A percentile compares a stretch with the other conserved stretches of the same genome.
Conservation (phyloP, 2,797 vertebrate genomes). For the Pangasius larnaudii region DNA sequence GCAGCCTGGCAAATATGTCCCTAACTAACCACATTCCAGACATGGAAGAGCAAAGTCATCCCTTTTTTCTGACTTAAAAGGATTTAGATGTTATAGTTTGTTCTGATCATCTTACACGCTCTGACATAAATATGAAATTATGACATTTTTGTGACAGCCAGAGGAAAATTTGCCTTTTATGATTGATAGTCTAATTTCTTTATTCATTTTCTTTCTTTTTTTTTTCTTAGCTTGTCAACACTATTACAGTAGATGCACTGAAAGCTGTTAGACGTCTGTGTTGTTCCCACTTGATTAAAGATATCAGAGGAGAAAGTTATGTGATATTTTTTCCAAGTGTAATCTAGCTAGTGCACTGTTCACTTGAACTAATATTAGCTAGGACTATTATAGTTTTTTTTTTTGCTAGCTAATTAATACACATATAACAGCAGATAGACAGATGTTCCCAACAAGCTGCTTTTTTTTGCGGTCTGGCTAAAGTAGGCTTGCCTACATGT, state of each 20-base stretch:
- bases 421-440: not conserved
- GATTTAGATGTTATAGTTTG: not conserved
- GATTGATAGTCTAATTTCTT: no score
- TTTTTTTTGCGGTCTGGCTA: not conserved
- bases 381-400: not conserved
- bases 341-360: not conserved
- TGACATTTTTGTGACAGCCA: not conserved
- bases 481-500: constrained; percentile 31
- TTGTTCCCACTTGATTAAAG: not conserved
- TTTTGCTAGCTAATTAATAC: not conserved
- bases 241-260: not conserved
- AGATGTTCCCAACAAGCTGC: constrained; percentile 1
- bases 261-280: not conserved
- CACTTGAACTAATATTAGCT: not conserved
- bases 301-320: not conserved
- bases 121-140: not conserved
- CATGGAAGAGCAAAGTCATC: not conserved
- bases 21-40: not conserved
- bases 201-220: not conserved
- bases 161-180: not conserved
- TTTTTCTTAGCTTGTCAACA: no score
- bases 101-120: not conserved
- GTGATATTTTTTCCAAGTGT: not conserved
- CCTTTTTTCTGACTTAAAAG: not conserved
- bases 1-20: constrained; percentile 3